These are phyloP conservation scores for Bombylius major DNA, from an alignment of 2,888 invertebrate species.

Conservation along the genomic window DNA sequence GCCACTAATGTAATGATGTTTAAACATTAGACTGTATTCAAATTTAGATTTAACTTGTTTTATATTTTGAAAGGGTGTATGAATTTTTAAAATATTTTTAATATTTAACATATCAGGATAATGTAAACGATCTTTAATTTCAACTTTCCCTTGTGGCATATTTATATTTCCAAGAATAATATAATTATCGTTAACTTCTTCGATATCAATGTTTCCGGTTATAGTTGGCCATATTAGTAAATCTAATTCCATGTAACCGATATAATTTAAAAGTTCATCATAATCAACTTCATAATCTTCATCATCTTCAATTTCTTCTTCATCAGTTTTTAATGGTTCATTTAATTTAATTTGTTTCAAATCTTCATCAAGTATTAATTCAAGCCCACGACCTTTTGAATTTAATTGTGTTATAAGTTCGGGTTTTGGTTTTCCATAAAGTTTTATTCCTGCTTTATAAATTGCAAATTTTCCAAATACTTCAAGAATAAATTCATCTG, in stretches of 20 bases:
- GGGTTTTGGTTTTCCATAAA: conserved; percentile 30
- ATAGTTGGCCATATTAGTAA: conserved; percentile 45
- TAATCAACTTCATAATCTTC: conserved; percentile 33
- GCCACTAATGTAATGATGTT: conserved; percentile 38
- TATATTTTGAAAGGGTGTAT: conserved; percentile 40
- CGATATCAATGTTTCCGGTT: conserved; percentile 42
- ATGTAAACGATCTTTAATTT: conserved; percentile 44
- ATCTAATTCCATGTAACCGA: conserved; percentile 45
- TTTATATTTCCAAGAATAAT: conserved; percentile 38
- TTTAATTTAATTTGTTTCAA: conserved; percentile 24
- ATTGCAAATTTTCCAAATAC: conserved; percentile 54
- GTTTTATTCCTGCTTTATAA: conserved; percentile 43
- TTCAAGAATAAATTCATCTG: conserved; percentile 54
- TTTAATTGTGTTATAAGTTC: conserved; percentile 29
- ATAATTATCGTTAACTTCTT: conserved; percentile 40
- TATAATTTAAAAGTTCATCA: conserved; percentile 38
- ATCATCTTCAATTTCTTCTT: conserved; percentile 19
- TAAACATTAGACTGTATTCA: conserved; percentile 38
- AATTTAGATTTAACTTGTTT: conserved; percentile 40
- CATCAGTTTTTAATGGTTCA: conserved; percentile 23
- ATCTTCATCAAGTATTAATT: conserved; percentile 9
- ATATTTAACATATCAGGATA: conserved; percentile 39
- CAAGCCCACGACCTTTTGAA: conserved; percentile 1
- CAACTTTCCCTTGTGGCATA: conserved; percentile 43
- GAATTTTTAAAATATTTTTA: conserved; percentile 43